These are phyloP conservation scores for Dryoscopus gambensis DNA, from an alignment of 2,113 vertebrate species.

Conservation along the genomic window DNA sequence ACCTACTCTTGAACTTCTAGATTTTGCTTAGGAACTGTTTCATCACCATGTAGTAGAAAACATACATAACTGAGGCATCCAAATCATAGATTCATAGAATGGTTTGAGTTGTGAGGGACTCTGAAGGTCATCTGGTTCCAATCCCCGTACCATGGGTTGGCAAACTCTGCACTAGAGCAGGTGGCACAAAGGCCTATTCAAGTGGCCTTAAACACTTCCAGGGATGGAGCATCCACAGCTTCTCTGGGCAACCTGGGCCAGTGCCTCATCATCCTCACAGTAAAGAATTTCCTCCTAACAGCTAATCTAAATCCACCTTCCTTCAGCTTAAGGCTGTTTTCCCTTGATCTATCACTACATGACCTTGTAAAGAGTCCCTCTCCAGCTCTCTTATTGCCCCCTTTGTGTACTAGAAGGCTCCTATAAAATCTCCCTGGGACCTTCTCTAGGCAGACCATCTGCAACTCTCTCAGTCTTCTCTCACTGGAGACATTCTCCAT, in stretches of 20 bases:
- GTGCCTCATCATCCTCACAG: too few species aligned
- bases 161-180: neutral
- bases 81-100: neutral
- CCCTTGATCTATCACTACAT: neutral
- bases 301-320: neutral
- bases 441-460: neutral
- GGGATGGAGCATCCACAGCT: neutral
- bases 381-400: neutral
- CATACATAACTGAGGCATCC: neutral
- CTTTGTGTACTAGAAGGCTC: accelerated
- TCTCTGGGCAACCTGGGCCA: neutral
- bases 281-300: neutral
- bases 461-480: neutral
- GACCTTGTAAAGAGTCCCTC: too few species aligned
- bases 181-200: neutral
- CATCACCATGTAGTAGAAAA: neutral
- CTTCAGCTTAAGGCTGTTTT: neutral
- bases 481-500: neutral
- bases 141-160: neutral
- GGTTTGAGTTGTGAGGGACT: neutral
- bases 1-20: neutral
- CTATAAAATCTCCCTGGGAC: neutral
- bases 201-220: neutral
- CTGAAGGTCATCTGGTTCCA: neutral
- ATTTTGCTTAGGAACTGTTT: neutral